phyloP scores from a whole-genome alignment of 2,113 vertebrate species.

The Sigmodon hispidus region DNA sequence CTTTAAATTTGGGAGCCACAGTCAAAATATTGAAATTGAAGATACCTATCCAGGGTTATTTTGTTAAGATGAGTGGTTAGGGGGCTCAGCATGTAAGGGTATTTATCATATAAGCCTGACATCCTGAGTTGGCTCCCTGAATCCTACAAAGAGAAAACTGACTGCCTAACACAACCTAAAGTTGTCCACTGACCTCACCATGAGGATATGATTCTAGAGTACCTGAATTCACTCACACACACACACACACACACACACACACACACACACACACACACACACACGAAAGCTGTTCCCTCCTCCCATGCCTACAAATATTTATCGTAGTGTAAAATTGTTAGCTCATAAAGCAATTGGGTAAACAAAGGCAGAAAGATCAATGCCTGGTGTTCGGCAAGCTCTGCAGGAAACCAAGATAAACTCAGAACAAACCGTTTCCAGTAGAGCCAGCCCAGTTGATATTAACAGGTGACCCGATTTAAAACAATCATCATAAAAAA shows the following conservation, averaged over 20 bases:
- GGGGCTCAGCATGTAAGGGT: not conserved
- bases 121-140: not conserved
- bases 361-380: not conserved
- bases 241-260: not conserved
- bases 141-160: not conserved
- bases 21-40: not conserved
- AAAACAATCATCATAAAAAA: not conserved
- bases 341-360: not conserved
- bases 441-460: not conserved
- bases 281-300: not conserved
- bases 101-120: not conserved
- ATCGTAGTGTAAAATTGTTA: not conserved
- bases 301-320: constrained; percentile 31
- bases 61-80: not conserved
- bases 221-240: too few species aligned
- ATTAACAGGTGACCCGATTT: not conserved
- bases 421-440: not conserved
- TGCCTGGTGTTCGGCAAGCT: not conserved
- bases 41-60: not conserved
- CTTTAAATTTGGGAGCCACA: not conserved
- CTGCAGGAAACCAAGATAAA: constrained; percentile 54
- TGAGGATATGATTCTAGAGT: not conserved
- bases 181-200: too few species aligned
- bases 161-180: not conserved
- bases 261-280: not conserved